A percentile compares a stretch with the other conserved stretches of the same genome.
Evolutionary conservation across 1,140 invertebrate genomes (phyloP).

Genomic region (Oedothorax gibbosus): DNA sequence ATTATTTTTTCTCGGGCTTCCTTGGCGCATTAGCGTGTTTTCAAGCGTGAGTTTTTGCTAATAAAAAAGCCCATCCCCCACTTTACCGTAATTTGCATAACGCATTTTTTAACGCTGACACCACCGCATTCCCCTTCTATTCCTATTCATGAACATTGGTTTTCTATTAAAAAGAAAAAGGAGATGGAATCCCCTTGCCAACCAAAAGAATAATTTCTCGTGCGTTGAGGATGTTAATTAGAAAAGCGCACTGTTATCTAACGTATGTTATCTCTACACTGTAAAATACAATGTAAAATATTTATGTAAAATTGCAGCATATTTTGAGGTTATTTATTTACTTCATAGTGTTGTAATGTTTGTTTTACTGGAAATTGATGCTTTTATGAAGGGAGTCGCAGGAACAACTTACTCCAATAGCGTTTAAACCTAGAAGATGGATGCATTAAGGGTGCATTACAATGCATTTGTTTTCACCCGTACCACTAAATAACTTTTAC

Average conservation of each 20-base stretch:
- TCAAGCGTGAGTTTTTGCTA: slow-evolving; percentile 8
- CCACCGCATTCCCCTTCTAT: neutral
- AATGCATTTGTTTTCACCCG: too few relatives aligned
- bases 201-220: neutral
- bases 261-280: too few relatives aligned
- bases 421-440: too few relatives aligned
- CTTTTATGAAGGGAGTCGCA: too few relatives aligned
- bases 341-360: too few relatives aligned
- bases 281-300: too few relatives aligned
- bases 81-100: slow-evolving; percentile 27
- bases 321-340: too few relatives aligned
- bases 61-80: neutral
- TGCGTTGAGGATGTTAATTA: neutral
- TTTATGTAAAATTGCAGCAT: too few relatives aligned
- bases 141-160: slow-evolving; percentile 47
- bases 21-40: neutral
- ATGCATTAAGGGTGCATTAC: too few relatives aligned
- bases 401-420: too few relatives aligned
- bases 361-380: too few relatives aligned
- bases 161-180: slow-evolving; percentile 10
- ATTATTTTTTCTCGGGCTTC: neutral
- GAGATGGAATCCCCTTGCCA: neutral
- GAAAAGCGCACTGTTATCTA: neutral
- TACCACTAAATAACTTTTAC: too few relatives aligned
- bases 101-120: slow-evolving; percentile 45